Percentiles rank a stretch among this genome's conserved stretches.
phyloP scores from a whole-genome alignment of 2,888 invertebrate species.

The Labia minor region DNA sequence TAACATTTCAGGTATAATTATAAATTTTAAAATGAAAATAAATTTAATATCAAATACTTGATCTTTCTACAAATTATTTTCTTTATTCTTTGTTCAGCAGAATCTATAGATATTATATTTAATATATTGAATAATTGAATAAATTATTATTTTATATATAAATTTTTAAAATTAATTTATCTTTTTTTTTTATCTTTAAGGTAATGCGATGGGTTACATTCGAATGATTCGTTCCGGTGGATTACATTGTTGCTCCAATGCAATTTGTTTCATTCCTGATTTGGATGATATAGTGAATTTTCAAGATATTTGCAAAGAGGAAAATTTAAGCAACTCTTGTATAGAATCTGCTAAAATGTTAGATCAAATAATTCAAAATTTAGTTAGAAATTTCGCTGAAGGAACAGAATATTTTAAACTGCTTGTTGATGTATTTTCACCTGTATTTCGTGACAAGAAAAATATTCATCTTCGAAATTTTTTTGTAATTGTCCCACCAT shows the following conservation, averaged over 20 bases:
- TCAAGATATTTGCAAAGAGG: constrained; percentile 50
- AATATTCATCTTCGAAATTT: constrained; percentile 86
- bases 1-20: too few relatives aligned
- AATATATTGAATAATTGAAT: too few relatives aligned
- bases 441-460: constrained; percentile 73
- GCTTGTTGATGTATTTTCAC: constrained; percentile 83
- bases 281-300: constrained; percentile 55
- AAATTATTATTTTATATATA: too few relatives aligned
- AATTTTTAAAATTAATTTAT: too few relatives aligned
- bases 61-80: too few relatives aligned
- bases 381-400: constrained; percentile 74
- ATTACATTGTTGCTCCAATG: constrained; percentile 81
- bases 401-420: constrained; percentile 82
- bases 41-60: too few relatives aligned
- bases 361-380: constrained; percentile 63
- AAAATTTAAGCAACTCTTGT: constrained; percentile 48
- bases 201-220: constrained; percentile 91
- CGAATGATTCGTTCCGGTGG: constrained; percentile 89
- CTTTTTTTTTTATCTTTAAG: too few relatives aligned
- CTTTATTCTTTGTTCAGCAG: too few relatives aligned
- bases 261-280: constrained; percentile 79
- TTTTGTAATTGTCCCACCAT: constrained; percentile 82
- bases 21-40: too few relatives aligned
- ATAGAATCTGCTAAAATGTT: constrained; percentile 58
- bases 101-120: too few relatives aligned